Conservation (phyloP, 2,888 invertebrate species). For the Chymomyza caudatula region DNA sequence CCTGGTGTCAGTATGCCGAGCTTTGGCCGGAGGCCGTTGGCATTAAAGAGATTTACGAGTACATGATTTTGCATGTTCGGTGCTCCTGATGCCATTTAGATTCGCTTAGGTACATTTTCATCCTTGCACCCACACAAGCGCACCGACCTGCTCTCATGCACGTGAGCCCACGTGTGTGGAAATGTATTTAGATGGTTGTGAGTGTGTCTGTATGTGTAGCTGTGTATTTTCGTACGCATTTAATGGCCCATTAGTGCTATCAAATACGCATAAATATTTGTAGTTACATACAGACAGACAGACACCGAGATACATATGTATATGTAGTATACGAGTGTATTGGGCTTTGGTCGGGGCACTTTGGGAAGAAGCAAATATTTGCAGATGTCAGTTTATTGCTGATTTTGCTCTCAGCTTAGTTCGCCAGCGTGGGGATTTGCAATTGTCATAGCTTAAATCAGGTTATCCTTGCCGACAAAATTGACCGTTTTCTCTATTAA, state of each 20-base stretch:
- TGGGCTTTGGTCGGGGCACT: background rate
- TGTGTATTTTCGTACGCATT: slow-evolving; percentile 69
- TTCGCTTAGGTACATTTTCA: slow-evolving; percentile 71
- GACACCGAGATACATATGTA: background rate
- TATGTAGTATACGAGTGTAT: background rate
- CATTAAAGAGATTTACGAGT: slow-evolving; percentile 76
- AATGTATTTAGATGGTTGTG: slow-evolving; percentile 32
- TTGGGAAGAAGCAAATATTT: slow-evolving; percentile 35
- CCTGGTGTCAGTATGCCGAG: slow-evolving; percentile 19
- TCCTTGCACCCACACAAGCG: slow-evolving; percentile 49
- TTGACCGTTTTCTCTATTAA: background rate
- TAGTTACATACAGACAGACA: slow-evolving; percentile 56
- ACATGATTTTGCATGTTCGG: slow-evolving; percentile 77
- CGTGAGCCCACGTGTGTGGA: background rate
- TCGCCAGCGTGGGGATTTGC: background rate
- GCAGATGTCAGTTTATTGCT: slow-evolving; percentile 37
- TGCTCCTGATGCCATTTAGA: slow-evolving; percentile 70
- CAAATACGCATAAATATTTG: slow-evolving; percentile 76
- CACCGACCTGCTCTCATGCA: slow-evolving; percentile 2
- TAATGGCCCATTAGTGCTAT: slow-evolving; percentile 74
- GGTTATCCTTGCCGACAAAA: background rate
- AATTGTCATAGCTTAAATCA: background rate
- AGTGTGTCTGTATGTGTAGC: slow-evolving; percentile 38
- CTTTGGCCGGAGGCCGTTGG: slow-evolving; percentile 60
- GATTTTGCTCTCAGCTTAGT: background rate